Evolutionary conservation across 2,888 invertebrate species (phyloP), one percentile per base, ranked within the genome.

Genomic region (Dioctria rufipes): DNA sequence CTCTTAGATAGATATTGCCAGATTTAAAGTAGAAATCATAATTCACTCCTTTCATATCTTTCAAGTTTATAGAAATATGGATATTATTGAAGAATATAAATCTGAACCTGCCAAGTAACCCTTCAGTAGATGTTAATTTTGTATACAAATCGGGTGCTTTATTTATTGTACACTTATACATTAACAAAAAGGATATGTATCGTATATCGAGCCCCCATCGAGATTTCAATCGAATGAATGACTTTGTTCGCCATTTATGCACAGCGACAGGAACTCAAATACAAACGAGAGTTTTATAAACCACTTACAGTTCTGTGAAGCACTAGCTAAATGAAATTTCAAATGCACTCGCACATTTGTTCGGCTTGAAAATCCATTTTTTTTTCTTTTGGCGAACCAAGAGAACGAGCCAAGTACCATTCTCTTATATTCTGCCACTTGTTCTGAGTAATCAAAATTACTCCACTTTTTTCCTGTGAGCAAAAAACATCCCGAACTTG

Each of bases 341-440:
- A 82, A 79, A 82, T 80, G 79, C 78, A 82, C 82, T 82, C 81
- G 79, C 80, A 80, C 82, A 82, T 80, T 82, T 82, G 82, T 82
- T 82, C 81, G 65, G 80, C 66, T 82, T 80, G 80, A 80, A 82
- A 82, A 82, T 79, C 81, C 80, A 82, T 81, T 80, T 82, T 77
- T 78, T 77, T 46, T 61, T 60, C 65, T 25, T 25, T 25, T 25
- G 25, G 2, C 25, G 25, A 25, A 25, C 25, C 25, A 78, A 78
- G 61, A 69, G 71, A 75, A 39, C 54, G 65, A 71, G 54, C 54
- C 58, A 54, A 69, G 75, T 58, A 40, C 51, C 54, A 67, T 77
- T 60, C 67, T 80, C 75, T 77, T 80, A 81, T 82, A 80, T 82
- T 82, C 77, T 71, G 79, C 71, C 80, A 82, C 81, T 82, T 82